Percentiles rank a stretch among this genome's conserved stretches.
These are phyloP conservation scores for Hedychridium roseum DNA, from an alignment of 2,888 invertebrate species.

Conservation along the genomic window DNA sequence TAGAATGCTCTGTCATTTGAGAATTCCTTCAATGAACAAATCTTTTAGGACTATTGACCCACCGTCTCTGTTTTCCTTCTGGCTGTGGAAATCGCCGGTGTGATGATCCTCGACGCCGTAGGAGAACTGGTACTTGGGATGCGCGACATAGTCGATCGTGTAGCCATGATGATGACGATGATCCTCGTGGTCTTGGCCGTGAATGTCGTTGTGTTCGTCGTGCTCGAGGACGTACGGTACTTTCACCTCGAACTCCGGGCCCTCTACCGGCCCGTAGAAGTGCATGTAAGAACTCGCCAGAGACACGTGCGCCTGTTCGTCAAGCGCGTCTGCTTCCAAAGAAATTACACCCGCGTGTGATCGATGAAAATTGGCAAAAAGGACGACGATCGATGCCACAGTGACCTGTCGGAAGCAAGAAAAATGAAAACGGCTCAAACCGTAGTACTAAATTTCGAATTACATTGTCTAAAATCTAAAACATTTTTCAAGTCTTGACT, in stretches of 20 bases:
- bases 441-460: no score
- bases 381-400: slow-evolving; percentile 26
- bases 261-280: slow-evolving; percentile 59
- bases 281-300: slow-evolving; percentile 56
- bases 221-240: slow-evolving; percentile 49
- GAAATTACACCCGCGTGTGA: slow-evolving; percentile 29
- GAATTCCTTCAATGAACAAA: no score
- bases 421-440: no score
- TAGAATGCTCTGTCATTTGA: no score
- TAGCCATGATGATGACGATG: slow-evolving; percentile 36
- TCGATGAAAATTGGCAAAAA: slow-evolving; percentile 25
- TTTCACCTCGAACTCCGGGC: slow-evolving; percentile 56
- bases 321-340: slow-evolving; percentile 15
- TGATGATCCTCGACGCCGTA: slow-evolving; percentile 58
- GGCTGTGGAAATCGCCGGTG: slow-evolving; percentile 62
- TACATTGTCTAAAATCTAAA: no score
- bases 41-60: no score
- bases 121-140: slow-evolving; percentile 56
- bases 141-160: slow-evolving; percentile 52
- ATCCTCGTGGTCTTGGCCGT: slow-evolving; percentile 33
- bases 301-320: slow-evolving; percentile 33
- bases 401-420: slow-evolving; percentile 27
- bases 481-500: no score
- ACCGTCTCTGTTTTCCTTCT: slow-evolving; percentile 62
- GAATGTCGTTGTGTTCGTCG: slow-evolving; percentile 38